Evolutionary conservation across 1,140 invertebrate genomes (phyloP).

Genomic region (Lanistes nyassanus): DNA sequence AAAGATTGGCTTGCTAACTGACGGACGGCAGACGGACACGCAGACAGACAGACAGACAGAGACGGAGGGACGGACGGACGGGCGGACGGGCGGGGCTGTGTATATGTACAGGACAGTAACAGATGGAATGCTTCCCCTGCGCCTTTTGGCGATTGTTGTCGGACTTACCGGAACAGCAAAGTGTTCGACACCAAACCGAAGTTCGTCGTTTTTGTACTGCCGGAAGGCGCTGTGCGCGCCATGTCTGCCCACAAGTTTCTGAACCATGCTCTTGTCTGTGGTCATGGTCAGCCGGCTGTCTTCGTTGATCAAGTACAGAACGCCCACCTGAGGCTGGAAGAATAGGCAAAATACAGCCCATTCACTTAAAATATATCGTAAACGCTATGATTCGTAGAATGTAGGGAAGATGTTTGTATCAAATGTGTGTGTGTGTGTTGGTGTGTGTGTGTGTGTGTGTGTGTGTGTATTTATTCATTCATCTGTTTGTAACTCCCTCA

Average conservation of each 20-base stretch:
- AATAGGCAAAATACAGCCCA: conserved; percentile 4
- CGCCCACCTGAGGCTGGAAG: conserved; percentile 37
- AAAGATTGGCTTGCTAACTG: too few relatives aligned
- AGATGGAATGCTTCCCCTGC: background rate
- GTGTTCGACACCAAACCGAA: conserved; percentile 48
- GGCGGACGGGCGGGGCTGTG: too few relatives aligned
- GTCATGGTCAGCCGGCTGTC: conserved; percentile 47
- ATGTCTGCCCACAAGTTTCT: conserved; percentile 81
- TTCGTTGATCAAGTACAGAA: conserved; percentile 52
- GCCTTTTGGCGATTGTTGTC: background rate
- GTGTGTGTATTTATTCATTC: too few relatives aligned
- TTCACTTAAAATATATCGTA: too few relatives aligned
- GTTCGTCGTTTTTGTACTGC: conserved; percentile 71
- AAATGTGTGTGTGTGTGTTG: too few relatives aligned
- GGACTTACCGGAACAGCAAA: conserved; percentile 52
- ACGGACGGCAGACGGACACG: too few relatives aligned
- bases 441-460: too few relatives aligned
- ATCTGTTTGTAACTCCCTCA: background rate
- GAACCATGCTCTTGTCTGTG: conserved; percentile 90
- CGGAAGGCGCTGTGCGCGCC: conserved; percentile 16
- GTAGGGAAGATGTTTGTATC: background rate
- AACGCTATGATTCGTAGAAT: too few relatives aligned
- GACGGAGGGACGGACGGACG: background rate
- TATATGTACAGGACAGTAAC: background rate
- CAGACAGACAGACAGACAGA: background rate